phyloP scores from a whole-genome alignment of 2,888 invertebrate species.

The Morpho deidamia region DNA sequence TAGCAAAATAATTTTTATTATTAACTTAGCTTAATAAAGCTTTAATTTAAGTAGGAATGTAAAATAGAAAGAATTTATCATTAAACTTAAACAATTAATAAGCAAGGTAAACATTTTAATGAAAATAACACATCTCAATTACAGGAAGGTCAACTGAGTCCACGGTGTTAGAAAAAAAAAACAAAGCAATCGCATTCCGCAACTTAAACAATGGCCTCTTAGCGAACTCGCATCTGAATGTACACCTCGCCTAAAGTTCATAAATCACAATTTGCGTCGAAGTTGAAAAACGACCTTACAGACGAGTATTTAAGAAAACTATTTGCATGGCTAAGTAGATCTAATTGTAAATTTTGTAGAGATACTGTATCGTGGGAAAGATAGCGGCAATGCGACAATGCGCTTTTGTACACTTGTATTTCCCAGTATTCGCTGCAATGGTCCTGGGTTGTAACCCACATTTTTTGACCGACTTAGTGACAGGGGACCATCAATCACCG shows the following conservation, averaged over 20 bases:
- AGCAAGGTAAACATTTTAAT: not conserved
- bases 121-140: conserved; percentile 11
- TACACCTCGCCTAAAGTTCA: conserved; percentile 12
- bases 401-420: conserved; percentile 47
- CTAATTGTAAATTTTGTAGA: conserved; percentile 17
- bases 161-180: conserved; percentile 6
- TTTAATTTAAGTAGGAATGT: no score
- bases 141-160: conserved; percentile 15
- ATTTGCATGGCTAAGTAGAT: conserved; percentile 5
- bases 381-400: conserved; percentile 59
- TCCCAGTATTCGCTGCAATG: conserved; percentile 26
- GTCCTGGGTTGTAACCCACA: conserved; percentile 19
- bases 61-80: no score
- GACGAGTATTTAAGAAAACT: not conserved
- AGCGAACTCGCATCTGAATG: conserved; percentile 15
- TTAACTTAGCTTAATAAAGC: no score
- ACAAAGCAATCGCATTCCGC: conserved; percentile 19
- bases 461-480: conserved; percentile 18
- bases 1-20: no score
- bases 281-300: conserved; percentile 8
- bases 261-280: conserved; percentile 2
- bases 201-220: conserved; percentile 18
- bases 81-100: no score
- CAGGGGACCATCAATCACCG: conserved; percentile 22
- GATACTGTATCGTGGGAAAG: conserved; percentile 52